These are phyloP conservation scores for Drosophila meridiana DNA, from an alignment of 2,888 invertebrate species.

Conservation along the genomic window DNA sequence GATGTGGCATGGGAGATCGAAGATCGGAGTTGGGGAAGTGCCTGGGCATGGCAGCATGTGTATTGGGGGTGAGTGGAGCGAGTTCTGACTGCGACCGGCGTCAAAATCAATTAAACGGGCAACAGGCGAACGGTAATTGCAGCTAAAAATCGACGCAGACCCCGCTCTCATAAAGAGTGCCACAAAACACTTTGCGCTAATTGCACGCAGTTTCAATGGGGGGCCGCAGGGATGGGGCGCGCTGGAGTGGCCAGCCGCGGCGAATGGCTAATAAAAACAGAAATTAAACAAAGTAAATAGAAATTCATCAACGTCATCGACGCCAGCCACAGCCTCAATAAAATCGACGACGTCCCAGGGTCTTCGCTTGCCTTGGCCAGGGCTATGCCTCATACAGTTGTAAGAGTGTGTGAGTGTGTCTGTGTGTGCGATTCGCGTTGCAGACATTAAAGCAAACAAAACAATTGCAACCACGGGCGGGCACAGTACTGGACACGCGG, in stretches of 20 bases:
- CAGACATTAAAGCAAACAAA: constrained; percentile 73
- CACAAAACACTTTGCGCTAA: constrained; percentile 76
- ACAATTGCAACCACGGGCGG: constrained; percentile 57
- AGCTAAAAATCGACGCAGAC: constrained; percentile 66
- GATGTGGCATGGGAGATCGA: neutral
- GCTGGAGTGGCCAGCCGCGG: constrained; percentile 63
- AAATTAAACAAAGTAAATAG: constrained; percentile 81
- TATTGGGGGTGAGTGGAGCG: neutral
- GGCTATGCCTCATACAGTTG: constrained; percentile 4
- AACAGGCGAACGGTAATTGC: constrained; percentile 79
- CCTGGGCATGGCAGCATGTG: neutral
- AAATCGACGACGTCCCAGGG: constrained; percentile 64
- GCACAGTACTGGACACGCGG: constrained; percentile 39
- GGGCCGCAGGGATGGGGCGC: neutral
- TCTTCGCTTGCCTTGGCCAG: constrained; percentile 23
- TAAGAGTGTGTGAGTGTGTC: neutral
- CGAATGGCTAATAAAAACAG: constrained; percentile 80
- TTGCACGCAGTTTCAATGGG: constrained; percentile 70
- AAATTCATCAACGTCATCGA: constrained; percentile 80
- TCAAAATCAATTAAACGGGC: constrained; percentile 81
- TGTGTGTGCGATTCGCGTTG: constrained; percentile 45
- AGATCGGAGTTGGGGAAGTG: neutral
- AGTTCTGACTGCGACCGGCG: constrained; percentile 61
- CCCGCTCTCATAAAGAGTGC: constrained; percentile 56
- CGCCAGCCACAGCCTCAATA: constrained; percentile 61